phyloP scores from a whole-genome alignment of 2,888 invertebrate species.

The Clitarchus hookeri region DNA sequence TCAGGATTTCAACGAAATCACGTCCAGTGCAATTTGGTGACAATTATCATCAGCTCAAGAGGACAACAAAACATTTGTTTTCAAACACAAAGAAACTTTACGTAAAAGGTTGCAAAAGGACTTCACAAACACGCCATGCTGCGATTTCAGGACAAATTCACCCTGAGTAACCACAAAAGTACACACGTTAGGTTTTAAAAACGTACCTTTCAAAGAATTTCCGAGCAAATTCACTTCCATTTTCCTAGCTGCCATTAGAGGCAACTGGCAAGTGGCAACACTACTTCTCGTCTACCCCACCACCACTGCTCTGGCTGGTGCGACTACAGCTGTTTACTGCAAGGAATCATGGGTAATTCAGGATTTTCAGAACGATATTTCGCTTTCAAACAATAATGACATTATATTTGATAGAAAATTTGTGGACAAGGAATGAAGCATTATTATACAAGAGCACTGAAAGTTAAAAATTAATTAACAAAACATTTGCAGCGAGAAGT shows the following conservation, averaged over 20 bases:
- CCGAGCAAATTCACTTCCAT: constrained; percentile 37
- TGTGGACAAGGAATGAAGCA: not conserved
- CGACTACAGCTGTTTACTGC: constrained; percentile 42
- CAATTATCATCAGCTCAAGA: not conserved
- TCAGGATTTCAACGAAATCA: not conserved
- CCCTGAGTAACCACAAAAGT: not conserved
- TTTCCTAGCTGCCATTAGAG: constrained; percentile 40
- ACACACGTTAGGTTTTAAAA: not conserved
- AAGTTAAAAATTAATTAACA: not conserved
- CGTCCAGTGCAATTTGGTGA: not conserved
- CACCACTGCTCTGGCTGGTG: not conserved
- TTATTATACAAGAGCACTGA: not conserved
- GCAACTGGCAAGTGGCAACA: constrained; percentile 30
- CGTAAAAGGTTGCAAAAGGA: not conserved
- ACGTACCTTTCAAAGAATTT: constrained; percentile 28
- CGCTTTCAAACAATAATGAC: not conserved
- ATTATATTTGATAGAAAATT: not conserved
- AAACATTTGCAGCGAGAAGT: not conserved
- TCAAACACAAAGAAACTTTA: not conserved
- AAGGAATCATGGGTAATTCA: constrained; percentile 35
- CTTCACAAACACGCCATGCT: not conserved
- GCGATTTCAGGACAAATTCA: not conserved
- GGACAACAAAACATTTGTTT: constrained; percentile 5
- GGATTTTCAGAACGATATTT: not conserved
- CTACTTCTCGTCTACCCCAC: not conserved